A percentile compares a stretch with the other conserved stretches of the same genome.
Conservation (phyloP, 2,797 vertebrate genomes). For the Lepus townsendii region DNA sequence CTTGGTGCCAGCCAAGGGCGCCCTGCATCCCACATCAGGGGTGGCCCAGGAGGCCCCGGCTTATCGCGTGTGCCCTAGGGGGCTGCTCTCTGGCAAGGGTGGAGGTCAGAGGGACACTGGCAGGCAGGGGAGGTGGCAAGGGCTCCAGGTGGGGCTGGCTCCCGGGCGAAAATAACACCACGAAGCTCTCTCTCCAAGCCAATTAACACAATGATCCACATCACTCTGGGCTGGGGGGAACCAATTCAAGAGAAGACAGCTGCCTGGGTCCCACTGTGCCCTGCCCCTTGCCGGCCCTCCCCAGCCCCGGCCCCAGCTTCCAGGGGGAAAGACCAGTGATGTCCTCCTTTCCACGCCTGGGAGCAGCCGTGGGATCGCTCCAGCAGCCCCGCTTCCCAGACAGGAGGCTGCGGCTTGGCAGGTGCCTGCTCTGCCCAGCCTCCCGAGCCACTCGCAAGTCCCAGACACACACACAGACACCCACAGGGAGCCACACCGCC, state of each 20-base stretch:
- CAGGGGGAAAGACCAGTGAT: background rate
- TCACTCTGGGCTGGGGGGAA: background rate
- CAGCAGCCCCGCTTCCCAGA: background rate
- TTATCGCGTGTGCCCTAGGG: background rate
- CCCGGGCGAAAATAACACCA: background rate
- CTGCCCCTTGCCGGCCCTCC: background rate
- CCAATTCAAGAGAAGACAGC: background rate
- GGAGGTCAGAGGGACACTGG: conserved; percentile 9
- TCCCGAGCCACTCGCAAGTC: conserved; percentile 47
- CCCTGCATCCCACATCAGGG: background rate
- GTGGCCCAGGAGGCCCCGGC: background rate
- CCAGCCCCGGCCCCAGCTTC: conserved; percentile 36
- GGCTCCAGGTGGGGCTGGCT: background rate
- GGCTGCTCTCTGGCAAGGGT: conserved; percentile 5
- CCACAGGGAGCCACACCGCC: background rate
- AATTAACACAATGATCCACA: conserved; percentile 54
- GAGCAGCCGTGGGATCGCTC: background rate
- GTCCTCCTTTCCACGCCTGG: background rate
- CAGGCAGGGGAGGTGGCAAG: background rate
- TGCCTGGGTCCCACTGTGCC: background rate
- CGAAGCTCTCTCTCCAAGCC: background rate
- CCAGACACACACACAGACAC: background rate
- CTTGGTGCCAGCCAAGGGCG: conserved; percentile 44
- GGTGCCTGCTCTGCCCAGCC: conserved; percentile 43
- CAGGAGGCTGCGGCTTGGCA: conserved; percentile 67